Conservation (phyloP, 1,140 invertebrate species). For the Anastrepha ludens region DNA sequence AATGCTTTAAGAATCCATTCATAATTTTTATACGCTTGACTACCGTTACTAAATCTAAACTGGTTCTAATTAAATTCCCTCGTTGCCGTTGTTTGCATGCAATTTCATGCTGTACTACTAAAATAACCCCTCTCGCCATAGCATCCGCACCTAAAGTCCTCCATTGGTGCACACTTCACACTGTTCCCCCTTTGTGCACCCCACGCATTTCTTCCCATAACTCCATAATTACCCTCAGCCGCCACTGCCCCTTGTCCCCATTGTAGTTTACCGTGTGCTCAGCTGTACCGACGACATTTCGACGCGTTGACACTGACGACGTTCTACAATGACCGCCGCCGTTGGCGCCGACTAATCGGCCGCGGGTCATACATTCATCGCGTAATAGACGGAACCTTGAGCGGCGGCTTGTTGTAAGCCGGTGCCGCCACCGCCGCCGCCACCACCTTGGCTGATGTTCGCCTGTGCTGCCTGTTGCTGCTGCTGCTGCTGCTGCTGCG, state of each 20-base stretch:
- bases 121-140: background rate
- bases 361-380: slow-evolving; percentile 76
- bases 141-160: background rate
- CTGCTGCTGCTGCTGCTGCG: slow-evolving; percentile 61
- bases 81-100: slow-evolving; percentile 30
- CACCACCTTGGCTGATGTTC: background rate
- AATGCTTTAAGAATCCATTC: background rate
- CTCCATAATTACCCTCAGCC: background rate
- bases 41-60: slow-evolving; percentile 10
- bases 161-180: background rate
- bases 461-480: slow-evolving; percentile 56
- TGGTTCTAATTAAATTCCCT: slow-evolving; percentile 37
- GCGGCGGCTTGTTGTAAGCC: slow-evolving; percentile 57
- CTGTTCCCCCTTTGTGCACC: background rate
- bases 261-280: slow-evolving; percentile 60
- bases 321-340: slow-evolving; percentile 73
- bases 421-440: slow-evolving; percentile 55
- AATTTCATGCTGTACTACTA: background rate
- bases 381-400: slow-evolving; percentile 74
- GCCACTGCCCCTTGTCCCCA: background rate
- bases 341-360: slow-evolving; percentile 71
- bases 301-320: slow-evolving; percentile 73
- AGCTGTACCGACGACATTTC: slow-evolving; percentile 72
- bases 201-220: background rate
- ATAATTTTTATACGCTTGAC: background rate